Conservation (phyloP, 2,797 vertebrate genomes). For the Vespertilio murinus region DNA sequence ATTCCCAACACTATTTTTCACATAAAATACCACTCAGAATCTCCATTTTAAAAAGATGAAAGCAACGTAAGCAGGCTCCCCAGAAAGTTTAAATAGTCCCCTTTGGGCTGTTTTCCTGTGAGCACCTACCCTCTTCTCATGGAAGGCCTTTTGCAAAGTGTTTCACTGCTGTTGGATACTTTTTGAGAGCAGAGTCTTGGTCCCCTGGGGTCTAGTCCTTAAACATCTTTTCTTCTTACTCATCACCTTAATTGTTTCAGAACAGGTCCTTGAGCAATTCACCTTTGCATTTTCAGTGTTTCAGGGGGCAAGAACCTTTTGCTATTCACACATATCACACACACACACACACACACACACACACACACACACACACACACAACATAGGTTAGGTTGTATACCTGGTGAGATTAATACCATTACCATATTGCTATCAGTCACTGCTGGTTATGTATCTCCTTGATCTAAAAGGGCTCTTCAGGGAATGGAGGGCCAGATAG, state of each 20-base stretch:
- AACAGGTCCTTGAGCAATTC: neutral
- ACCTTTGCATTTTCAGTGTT: neutral
- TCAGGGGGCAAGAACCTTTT: neutral
- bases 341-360: neutral
- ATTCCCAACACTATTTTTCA: conserved; percentile 13
- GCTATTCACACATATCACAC: neutral
- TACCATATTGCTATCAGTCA: neutral
- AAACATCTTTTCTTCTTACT: neutral
- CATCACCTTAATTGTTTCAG: neutral
- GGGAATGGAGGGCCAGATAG: neutral
- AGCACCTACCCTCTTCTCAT: neutral
- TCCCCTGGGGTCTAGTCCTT: neutral
- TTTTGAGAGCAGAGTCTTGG: neutral
- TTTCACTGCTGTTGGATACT: neutral
- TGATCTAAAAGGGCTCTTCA: neutral
- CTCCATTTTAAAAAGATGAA: neutral
- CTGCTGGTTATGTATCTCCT: neutral
- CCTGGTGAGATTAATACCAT: neutral
- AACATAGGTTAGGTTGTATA: neutral
- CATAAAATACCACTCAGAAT: neutral
- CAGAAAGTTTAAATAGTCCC: neutral
- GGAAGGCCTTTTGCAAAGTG: neutral
- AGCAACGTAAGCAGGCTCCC: neutral
- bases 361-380: neutral
- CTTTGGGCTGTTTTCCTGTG: neutral